Conservation (phyloP, 2,113 vertebrate species). For the Cyanocitta stelleri region DNA sequence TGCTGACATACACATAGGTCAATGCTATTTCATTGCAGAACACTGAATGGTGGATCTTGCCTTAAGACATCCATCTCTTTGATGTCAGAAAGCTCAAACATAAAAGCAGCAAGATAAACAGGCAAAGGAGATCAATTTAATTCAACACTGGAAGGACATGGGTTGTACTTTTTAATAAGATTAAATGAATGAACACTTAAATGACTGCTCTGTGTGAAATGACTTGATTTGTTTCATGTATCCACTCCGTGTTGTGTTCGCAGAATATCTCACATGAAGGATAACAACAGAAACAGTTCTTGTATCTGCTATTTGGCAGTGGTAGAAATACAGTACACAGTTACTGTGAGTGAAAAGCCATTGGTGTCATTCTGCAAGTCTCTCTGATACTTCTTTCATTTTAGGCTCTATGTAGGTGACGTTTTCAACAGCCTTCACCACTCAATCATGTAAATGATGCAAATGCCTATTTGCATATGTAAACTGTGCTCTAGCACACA, state of each 20-base stretch:
- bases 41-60: neutral
- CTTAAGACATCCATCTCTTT: neutral
- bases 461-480: neutral
- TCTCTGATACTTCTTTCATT: neutral
- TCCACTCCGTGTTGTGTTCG: neutral
- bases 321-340: neutral
- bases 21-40: neutral
- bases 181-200: neutral
- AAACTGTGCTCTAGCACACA: neutral
- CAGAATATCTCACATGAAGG: neutral
- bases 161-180: neutral
- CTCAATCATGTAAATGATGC: neutral
- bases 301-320: neutral
- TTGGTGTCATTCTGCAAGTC: neutral
- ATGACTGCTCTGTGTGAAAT: neutral
- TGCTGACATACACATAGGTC: neutral
- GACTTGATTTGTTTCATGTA: neutral
- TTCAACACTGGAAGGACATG: neutral
- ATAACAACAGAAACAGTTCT: neutral
- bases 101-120: neutral
- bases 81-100: neutral
- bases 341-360: neutral
- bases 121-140: neutral
- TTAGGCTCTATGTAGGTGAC: neutral
- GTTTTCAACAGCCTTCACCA: neutral